Evolutionary conservation across 1,140 invertebrate species (phyloP).

Genomic region (Palaemon carinicauda): DNA sequence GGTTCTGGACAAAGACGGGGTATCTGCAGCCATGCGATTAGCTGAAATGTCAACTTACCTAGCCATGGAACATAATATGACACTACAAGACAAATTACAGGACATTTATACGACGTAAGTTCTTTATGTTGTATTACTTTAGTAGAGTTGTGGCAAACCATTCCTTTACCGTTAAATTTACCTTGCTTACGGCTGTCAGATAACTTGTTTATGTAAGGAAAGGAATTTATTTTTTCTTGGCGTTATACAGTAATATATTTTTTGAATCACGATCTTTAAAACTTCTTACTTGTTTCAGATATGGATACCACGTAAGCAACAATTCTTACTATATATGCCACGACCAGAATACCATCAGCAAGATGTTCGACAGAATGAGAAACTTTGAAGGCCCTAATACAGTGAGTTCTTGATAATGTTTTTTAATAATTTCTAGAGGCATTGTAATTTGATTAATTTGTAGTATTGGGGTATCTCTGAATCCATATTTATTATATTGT

Average conservation of each 20-base stretch:
- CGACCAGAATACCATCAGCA: constrained; percentile 75
- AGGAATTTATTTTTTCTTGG: too few species aligned
- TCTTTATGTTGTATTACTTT: too few species aligned
- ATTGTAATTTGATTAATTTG: too few species aligned
- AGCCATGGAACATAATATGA: constrained; percentile 70
- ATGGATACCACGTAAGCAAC: constrained; percentile 84
- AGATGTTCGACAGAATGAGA: constrained; percentile 84
- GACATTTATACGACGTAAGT: constrained; percentile 79
- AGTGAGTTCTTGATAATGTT: constrained; percentile 18
- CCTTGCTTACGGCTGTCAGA: too few species aligned
- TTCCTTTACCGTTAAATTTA: too few species aligned
- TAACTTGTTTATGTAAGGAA: too few species aligned
- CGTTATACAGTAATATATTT: neutral
- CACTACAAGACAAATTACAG: constrained; percentile 79
- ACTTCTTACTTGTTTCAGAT: constrained; percentile 63
- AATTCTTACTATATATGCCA: constrained; percentile 92
- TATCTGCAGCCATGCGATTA: constrained; percentile 81
- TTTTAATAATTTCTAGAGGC: too few species aligned
- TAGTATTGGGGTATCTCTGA: too few species aligned
- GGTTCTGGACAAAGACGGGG: constrained; percentile 95
- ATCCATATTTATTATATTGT: too few species aligned
- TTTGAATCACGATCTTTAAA: neutral
- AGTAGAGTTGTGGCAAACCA: too few species aligned
- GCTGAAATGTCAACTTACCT: constrained; percentile 84
- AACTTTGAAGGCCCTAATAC: constrained; percentile 72